Evolutionary conservation across 1,140 invertebrate species (phyloP), one percentile per base, ranked within the genome.

Genomic region (Pachyrhynchus sulphureomaculatus): DNA sequence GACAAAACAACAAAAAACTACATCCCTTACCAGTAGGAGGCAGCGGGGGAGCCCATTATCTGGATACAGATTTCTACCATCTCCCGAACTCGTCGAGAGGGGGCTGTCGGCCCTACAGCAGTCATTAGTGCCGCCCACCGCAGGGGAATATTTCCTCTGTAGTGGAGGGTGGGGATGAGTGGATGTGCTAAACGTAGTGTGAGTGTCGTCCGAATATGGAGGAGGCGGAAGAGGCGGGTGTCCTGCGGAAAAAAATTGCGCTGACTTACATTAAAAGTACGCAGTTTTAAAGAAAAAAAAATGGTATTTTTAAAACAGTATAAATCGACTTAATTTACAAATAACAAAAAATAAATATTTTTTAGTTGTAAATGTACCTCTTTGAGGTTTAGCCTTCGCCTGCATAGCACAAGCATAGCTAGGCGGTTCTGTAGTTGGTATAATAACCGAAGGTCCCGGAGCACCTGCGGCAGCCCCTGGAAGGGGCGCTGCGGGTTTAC

Each of bases 401-500:
- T 94, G 92, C 88, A 95, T 93, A 4, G 91, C 93, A 57, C 89
- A 92, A 0, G 91, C 91, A 73, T 95, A 95, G 72, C 92, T 94
- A 0, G 92, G 92, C 0, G 92, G 92, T 73, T 95, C 92, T 5
- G 90, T 92, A 15, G 91, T 92, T 6, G 89, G 91, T 8, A 91
- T 83, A 54, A 82, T 77, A 36, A 83, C 73, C 20, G 66, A 64
- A 0, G 65, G 36, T 45, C 73, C n/a, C 58, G 70, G 47, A 48
- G 70, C 4, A 66, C 70, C n/a, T 77, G 72, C 24, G 1, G 24
- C 66, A 66, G 39, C 69, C 76, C 49, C 62, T 5, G 86, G 75
- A 56, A 82, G 76, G 47, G 82, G 75, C 23, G 81, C 76, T 8
- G 81, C 79, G 9, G 86, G 82, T 71, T 83, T 83, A 12, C 53